Conservation (phyloP, 1,140 invertebrate species). For the Neotoxoptera formosana region DNA sequence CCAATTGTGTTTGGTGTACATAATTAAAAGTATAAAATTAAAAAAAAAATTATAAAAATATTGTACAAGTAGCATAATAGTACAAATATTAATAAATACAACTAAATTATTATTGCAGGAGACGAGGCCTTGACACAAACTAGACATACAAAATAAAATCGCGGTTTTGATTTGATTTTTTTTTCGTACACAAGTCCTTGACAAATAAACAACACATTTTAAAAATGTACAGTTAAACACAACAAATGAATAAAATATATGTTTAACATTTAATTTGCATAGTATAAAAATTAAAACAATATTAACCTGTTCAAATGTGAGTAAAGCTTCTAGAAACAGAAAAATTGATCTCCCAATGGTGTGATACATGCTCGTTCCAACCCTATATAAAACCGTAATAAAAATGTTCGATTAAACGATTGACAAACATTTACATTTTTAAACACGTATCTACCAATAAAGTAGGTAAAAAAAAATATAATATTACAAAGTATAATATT, state of each 20-base stretch:
- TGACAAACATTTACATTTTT: not conserved
- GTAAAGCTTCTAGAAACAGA: slow-evolving; percentile 88
- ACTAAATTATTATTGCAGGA: not conserved
- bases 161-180: too few relatives aligned
- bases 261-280: not conserved
- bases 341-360: slow-evolving; percentile 89
- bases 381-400: slow-evolving; percentile 69
- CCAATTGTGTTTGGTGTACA: not conserved
- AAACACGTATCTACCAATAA: not conserved
- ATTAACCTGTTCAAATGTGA: slow-evolving; percentile 87
- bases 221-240: not conserved
- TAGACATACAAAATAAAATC: not conserved
- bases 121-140: slow-evolving; percentile 20
- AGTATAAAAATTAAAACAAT: not conserved
- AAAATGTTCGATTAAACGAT: not conserved
- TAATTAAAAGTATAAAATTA: not conserved
- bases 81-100: slow-evolving; percentile 19
- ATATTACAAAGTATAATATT: not conserved
- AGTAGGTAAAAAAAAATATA: not conserved
- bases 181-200: not conserved
- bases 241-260: not conserved
- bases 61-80: not conserved
- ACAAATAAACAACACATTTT: not conserved
- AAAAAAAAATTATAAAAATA: not conserved
- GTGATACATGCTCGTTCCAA: slow-evolving; percentile 88